These are phyloP conservation scores for Baronia brevicornis DNA, from an alignment of 2,888 invertebrate species.

Conservation along the genomic window DNA sequence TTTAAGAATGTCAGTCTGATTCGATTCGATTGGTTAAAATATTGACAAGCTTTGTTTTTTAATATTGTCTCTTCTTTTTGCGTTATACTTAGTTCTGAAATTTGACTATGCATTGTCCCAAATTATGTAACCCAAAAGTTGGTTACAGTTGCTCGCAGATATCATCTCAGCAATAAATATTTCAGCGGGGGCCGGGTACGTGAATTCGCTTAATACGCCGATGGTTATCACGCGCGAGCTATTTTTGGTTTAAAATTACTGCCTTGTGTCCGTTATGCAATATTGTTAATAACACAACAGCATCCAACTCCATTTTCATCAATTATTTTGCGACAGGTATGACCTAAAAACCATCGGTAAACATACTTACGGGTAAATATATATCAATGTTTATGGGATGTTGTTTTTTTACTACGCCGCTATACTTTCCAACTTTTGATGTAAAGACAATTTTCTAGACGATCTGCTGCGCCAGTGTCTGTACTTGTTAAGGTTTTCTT, in stretches of 20 bases:
- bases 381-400: no score
- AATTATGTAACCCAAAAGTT: neutral
- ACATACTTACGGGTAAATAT: slow-evolving; percentile 17
- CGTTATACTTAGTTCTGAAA: no score
- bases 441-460: no score
- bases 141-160: slow-evolving; percentile 2
- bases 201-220: slow-evolving; percentile 24
- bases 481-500: no score
- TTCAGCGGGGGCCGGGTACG: slow-evolving; percentile 24
- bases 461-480: no score
- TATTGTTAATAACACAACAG: slow-evolving; percentile 27
- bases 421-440: no score
- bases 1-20: no score
- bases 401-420: no score
- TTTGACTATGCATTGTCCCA: no score
- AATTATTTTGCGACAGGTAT: slow-evolving; percentile 27
- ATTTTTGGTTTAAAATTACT: slow-evolving; percentile 23
- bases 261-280: slow-evolving; percentile 29
- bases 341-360: slow-evolving; percentile 22
- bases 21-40: no score
- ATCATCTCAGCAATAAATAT: slow-evolving; percentile 13
- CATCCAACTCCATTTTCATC: slow-evolving; percentile 24
- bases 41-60: no score
- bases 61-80: no score
- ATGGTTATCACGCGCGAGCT: slow-evolving; percentile 22